A percentile compares a stretch with the other conserved stretches of the same genome.
These are phyloP conservation scores for Ptilorrhoa leucosticta DNA, from an alignment of 2,113 vertebrate species.

Conservation along the genomic window DNA sequence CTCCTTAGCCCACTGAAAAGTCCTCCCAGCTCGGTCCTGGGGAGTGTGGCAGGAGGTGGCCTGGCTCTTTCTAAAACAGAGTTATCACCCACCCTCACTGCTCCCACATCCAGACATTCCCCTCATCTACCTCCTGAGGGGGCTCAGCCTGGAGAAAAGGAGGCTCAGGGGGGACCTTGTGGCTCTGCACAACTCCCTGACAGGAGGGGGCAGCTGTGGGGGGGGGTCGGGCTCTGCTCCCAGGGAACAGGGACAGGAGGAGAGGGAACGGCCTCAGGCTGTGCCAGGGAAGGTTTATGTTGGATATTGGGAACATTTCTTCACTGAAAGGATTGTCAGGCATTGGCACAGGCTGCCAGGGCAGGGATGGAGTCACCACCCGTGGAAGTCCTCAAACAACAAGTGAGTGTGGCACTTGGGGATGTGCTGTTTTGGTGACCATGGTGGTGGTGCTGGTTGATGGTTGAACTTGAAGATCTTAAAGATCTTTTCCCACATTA, in stretches of 20 bases:
- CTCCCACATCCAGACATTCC: background rate
- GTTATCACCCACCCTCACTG: background rate
- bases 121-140: background rate
- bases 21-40: background rate
- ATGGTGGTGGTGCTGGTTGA: background rate
- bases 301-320: background rate
- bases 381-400: background rate
- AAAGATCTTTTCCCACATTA: background rate
- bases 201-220: background rate
- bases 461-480: background rate
- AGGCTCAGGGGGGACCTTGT: background rate
- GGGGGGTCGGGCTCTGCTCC: background rate
- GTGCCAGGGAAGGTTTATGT: accelerated
- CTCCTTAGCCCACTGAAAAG: background rate
- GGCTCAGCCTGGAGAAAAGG: background rate
- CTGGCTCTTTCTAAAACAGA: background rate
- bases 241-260: background rate
- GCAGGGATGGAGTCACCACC: background rate
- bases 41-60: background rate
- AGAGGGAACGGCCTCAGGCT: accelerated
- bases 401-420: background rate
- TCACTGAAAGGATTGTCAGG: background rate
- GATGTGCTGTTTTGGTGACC: background rate
- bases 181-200: background rate
- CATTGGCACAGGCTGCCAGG: background rate